These are phyloP conservation scores for Hypotaenidia okinawae DNA, from an alignment of 2,797 vertebrate genomes.

Conservation along the genomic window DNA sequence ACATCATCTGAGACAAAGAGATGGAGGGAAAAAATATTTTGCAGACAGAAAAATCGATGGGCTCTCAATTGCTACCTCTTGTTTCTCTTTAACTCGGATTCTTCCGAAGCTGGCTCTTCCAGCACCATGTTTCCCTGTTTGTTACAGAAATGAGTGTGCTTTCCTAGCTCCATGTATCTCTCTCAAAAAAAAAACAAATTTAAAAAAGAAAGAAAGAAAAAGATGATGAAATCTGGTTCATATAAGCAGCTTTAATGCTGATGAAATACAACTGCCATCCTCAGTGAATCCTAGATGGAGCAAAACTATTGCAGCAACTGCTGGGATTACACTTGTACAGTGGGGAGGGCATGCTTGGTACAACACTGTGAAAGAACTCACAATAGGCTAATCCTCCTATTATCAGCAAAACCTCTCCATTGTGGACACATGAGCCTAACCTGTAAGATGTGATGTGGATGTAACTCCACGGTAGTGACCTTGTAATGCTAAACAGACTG, in stretches of 20 bases:
- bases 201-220: not conserved
- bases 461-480: not conserved
- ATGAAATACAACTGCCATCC: slow-evolving; percentile 38
- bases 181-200: not conserved
- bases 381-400: not conserved
- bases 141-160: slow-evolving; percentile 10
- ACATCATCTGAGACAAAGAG: not conserved
- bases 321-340: not conserved
- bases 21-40: not conserved
- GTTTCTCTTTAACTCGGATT: not conserved
- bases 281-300: not conserved
- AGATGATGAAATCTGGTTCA: slow-evolving; percentile 2
- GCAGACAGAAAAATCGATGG: not conserved
- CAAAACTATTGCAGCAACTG: not conserved
- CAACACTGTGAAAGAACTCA: not conserved
- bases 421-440: not conserved
- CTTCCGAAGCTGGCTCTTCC: not conserved
- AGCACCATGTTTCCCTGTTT: not conserved
- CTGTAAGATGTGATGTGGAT: not conserved
- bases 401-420: not conserved
- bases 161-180: slow-evolving; percentile 20
- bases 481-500: not conserved
- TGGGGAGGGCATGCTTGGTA: not conserved
- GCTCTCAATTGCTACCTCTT: not conserved
- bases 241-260: slow-evolving; percentile 56